Evolutionary conservation across 1,140 invertebrate species (phyloP).

Genomic region (Akabosia matsudoensis): DNA sequence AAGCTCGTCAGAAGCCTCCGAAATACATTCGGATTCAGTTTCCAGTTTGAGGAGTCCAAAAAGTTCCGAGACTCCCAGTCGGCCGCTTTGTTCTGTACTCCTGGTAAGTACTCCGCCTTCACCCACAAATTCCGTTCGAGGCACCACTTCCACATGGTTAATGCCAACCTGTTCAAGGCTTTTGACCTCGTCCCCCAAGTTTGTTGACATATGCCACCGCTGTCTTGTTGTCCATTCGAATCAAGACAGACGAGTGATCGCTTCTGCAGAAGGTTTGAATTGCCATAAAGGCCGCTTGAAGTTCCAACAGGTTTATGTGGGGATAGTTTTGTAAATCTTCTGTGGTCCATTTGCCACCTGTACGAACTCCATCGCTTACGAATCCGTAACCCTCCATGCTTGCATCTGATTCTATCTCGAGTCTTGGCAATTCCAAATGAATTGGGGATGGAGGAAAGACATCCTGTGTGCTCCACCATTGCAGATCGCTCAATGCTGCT

Average conservation of each 20-base stretch:
- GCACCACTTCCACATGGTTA: background rate
- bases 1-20: too few relatives aligned
- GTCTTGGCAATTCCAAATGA: background rate
- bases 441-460: background rate
- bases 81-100: background rate
- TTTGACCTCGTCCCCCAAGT: background rate
- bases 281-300: conserved; percentile 23
- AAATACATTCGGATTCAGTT: too few relatives aligned
- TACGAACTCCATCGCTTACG: background rate
- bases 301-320: conserved; percentile 33
- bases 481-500: background rate
- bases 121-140: background rate
- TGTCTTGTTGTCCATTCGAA: background rate
- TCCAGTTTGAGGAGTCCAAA: background rate
- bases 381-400: conserved; percentile 9
- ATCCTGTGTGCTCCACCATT: conserved; percentile 2
- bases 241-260: background rate
- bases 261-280: background rate
- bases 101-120: conserved; percentile 19
- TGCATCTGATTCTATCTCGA: conserved; percentile 24
- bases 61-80: conserved; percentile 7
- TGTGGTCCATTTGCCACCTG: conserved; percentile 5
- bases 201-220: conserved; percentile 4
- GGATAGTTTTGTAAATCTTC: background rate
- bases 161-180: background rate